phyloP scores from a whole-genome alignment of 2,888 invertebrate species.

The Sipha maydis region DNA sequence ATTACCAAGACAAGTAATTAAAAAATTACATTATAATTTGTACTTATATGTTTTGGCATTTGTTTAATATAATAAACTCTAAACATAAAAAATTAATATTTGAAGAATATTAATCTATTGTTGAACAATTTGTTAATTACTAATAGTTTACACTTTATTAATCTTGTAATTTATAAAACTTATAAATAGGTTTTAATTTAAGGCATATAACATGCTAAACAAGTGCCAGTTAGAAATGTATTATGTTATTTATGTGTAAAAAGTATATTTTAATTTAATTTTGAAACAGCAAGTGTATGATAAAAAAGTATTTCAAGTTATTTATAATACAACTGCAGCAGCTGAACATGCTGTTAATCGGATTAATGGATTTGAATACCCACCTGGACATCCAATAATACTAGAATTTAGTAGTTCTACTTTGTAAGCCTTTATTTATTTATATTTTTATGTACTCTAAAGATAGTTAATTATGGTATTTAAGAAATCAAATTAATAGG shows the following conservation, averaged over 20 bases:
- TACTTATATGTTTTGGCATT: not conserved
- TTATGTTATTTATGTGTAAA: not conserved
- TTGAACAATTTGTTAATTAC: not conserved
- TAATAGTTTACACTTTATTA: not conserved
- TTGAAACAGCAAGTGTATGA: slow-evolving; percentile 71
- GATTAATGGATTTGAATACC: slow-evolving; percentile 91
- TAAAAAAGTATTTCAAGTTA: slow-evolving; percentile 57
- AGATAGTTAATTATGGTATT: not conserved
- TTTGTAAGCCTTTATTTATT: slow-evolving; percentile 29
- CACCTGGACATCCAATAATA: slow-evolving; percentile 75
- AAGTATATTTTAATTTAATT: slow-evolving; percentile 69
- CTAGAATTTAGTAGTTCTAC: slow-evolving; percentile 48
- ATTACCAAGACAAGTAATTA: slow-evolving; percentile 55
- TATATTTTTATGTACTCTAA: not conserved
- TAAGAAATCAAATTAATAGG: no score
- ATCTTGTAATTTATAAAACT: not conserved
- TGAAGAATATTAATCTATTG: not conserved
- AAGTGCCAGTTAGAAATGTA: not conserved
- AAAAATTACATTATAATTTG: not conserved
- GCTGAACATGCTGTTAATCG: slow-evolving; percentile 83
- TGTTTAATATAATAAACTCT: not conserved
- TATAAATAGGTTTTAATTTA: not conserved
- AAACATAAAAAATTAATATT: not conserved
- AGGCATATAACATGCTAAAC: not conserved
- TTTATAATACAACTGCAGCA: slow-evolving; percentile 77